Evolutionary conservation across 2,888 invertebrate genomes (phyloP).

Genomic region (Oscheius onirici): DNA sequence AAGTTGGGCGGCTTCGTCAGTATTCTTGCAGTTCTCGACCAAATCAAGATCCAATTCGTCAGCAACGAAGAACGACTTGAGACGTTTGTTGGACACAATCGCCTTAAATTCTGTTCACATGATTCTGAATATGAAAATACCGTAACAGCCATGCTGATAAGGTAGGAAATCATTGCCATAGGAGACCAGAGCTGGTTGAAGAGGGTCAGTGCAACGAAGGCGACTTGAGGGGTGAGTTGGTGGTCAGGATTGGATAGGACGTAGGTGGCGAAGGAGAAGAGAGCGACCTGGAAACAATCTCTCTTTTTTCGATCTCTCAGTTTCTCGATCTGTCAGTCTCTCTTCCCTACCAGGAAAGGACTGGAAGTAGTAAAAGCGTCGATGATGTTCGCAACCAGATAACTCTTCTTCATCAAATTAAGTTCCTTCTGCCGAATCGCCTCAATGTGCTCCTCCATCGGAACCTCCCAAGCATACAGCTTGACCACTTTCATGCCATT

Average conservation of each 20-base stretch:
- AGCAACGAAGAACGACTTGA: constrained; percentile 64
- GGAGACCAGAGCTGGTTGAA: constrained; percentile 97
- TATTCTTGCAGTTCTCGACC: constrained; percentile 36
- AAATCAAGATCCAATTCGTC: constrained; percentile 62
- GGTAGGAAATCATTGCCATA: constrained; percentile 83
- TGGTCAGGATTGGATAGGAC: constrained; percentile 75
- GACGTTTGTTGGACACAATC: constrained; percentile 64
- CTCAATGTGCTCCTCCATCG: constrained; percentile 80
- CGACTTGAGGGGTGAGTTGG: constrained; percentile 77
- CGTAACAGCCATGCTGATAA: constrained; percentile 62
- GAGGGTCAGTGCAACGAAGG: constrained; percentile 94
- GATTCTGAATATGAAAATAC: constrained; percentile 22
- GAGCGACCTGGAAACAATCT: constrained; percentile 77
- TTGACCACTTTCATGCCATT: constrained; percentile 83
- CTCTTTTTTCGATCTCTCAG: constrained; percentile 63
- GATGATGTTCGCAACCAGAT: constrained; percentile 87
- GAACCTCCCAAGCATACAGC: constrained; percentile 76
- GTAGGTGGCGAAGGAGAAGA: constrained; percentile 86
- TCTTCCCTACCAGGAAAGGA: constrained; percentile 83
- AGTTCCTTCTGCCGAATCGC: constrained; percentile 84
- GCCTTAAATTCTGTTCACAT: constrained; percentile 41
- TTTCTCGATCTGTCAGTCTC: constrained; percentile 44
- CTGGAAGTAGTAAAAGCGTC: constrained; percentile 94
- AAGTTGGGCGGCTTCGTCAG: constrained; percentile 32
- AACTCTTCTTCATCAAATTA: constrained; percentile 83